Conservation (phyloP, 2,113 vertebrate species). For the Eretmochelys imbricata region DNA sequence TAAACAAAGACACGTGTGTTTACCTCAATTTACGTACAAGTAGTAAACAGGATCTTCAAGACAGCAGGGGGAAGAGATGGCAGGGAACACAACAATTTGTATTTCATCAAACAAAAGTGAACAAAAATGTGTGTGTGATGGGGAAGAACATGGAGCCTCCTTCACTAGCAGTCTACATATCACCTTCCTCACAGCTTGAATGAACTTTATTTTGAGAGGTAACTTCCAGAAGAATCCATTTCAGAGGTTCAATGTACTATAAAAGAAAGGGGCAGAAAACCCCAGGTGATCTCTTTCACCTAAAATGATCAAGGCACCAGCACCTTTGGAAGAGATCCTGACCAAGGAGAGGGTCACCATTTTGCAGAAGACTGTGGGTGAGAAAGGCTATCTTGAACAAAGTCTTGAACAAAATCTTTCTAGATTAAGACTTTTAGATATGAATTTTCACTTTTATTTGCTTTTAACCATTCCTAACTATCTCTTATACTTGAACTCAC, state of each 20-base stretch:
- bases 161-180: not conserved
- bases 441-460: not conserved
- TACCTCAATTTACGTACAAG: not conserved
- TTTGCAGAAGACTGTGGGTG: not conserved
- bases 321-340: not conserved
- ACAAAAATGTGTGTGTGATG: too few relatives aligned
- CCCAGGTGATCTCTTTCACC: not conserved
- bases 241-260: not conserved
- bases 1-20: not conserved
- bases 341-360: not conserved
- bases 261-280: not conserved
- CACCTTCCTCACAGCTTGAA: not conserved
- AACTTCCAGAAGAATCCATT: not conserved
- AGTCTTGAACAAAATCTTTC: not conserved
- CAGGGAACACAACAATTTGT: not conserved
- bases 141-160: too few relatives aligned
- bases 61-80: not conserved
- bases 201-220: not conserved
- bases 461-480: not conserved
- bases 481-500: not conserved
- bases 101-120: too few relatives aligned
- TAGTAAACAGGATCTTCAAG: not conserved
- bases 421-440: not conserved
- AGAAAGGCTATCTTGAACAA: not conserved
- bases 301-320: not conserved